Conservation (phyloP, 2,888 invertebrate species). For the Trachelus stipa region DNA sequence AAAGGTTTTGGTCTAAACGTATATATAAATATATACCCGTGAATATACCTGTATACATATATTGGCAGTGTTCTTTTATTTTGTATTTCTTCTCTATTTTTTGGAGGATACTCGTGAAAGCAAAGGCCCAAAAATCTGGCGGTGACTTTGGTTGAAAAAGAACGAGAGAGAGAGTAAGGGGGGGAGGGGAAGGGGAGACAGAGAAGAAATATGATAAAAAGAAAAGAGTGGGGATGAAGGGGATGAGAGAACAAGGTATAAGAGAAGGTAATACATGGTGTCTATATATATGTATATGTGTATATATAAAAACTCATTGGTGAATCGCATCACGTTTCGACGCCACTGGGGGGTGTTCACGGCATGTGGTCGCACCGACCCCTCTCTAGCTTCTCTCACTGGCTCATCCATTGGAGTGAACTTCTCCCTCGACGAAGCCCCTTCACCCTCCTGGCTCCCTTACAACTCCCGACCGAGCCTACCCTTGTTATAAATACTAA, state of each 20-base stretch:
- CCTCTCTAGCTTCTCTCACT: conserved; percentile 31
- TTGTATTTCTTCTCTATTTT: not conserved
- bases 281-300: not conserved
- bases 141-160: not conserved
- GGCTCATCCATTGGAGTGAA: conserved; percentile 25
- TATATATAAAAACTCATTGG: conserved; percentile 39
- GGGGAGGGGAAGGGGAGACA: not conserved
- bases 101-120: not conserved
- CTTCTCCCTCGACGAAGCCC: conserved; percentile 25
- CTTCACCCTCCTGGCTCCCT: not conserved
- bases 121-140: not conserved
- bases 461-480: conserved; percentile 37
- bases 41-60: not conserved
- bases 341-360: conserved; percentile 48
- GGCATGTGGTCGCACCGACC: conserved; percentile 57
- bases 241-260: conserved; percentile 16
- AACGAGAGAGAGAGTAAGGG: conserved; percentile 9
- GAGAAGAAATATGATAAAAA: conserved; percentile 10
- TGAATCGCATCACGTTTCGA: conserved; percentile 55
- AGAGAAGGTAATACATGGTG: not conserved
- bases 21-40: not conserved
- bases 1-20: not conserved
- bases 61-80: not conserved
- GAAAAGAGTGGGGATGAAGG: conserved; percentile 3
- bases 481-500: conserved; percentile 61